These are phyloP conservation scores for Phalacrocorax pelagicus DNA, from an alignment of 2,113 vertebrate genomes.

Conservation along the genomic window DNA sequence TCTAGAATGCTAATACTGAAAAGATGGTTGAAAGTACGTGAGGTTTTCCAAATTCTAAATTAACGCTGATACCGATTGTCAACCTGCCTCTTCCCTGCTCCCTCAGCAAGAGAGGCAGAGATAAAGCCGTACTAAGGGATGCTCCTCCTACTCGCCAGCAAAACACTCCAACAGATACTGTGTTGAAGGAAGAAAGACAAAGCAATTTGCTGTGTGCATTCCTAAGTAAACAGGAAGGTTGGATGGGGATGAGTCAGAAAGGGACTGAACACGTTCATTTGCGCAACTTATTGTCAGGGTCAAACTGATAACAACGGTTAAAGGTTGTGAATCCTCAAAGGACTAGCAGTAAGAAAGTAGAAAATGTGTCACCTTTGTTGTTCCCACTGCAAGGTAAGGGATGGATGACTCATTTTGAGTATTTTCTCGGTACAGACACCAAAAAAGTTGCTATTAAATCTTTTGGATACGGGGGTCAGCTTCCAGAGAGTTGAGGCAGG, in stretches of 20 bases:
- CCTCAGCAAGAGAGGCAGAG: not conserved
- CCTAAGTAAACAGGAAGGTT: not conserved
- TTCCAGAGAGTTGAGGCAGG: not conserved
- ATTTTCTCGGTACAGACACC: not conserved
- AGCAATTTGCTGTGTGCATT: not conserved
- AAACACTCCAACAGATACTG: not conserved
- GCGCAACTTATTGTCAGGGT: not conserved
- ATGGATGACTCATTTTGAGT: not conserved
- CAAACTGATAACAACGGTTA: not conserved
- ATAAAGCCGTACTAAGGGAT: not conserved
- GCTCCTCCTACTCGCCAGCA: not conserved
- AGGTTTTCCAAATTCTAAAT: not conserved
- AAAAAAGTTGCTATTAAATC: not conserved
- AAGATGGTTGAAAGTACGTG: fast-evolving
- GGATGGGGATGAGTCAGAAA: not conserved
- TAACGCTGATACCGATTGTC: not conserved
- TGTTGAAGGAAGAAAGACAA: not conserved
- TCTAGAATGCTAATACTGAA: not conserved
- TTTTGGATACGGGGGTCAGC: not conserved
- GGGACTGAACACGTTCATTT: not conserved
- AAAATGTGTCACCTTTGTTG: not conserved
- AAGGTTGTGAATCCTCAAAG: not conserved
- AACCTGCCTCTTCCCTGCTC: not conserved
- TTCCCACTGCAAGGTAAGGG: not conserved
- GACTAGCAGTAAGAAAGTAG: not conserved